phyloP scores from a whole-genome alignment of 2,113 vertebrate species.

The Ammodytes dubius region DNA sequence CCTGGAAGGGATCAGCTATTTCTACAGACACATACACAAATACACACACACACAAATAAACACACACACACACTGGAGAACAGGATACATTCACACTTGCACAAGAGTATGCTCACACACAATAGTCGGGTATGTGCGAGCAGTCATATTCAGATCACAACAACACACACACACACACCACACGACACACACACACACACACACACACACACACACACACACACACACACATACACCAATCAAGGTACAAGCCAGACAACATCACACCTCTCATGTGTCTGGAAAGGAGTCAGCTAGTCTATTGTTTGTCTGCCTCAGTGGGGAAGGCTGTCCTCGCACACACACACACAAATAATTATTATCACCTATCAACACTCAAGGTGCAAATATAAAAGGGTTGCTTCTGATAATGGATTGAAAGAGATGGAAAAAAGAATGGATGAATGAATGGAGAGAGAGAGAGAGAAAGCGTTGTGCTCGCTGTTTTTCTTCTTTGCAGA shows the following conservation, averaged over 20 bases:
- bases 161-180: too few species aligned
- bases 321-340: conserved; percentile 60
- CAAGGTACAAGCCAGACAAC: conserved; percentile 38
- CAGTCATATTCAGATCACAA: conserved; percentile 51
- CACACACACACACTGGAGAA: conserved; percentile 17
- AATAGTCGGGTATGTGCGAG: conserved; percentile 18
- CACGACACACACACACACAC: background rate
- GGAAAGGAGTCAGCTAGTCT: too few species aligned
- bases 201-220: conserved; percentile 14
- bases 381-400: conserved; percentile 78
- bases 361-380: conserved; percentile 79
- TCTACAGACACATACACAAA: conserved; percentile 48
- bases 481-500: conserved; percentile 51
- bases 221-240: conserved; percentile 27
- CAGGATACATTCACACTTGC: conserved; percentile 31
- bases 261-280: too few species aligned
- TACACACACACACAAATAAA: conserved; percentile 15
- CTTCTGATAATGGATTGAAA: conserved; percentile 75
- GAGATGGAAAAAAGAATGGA: conserved; percentile 68
- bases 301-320: conserved; percentile 81
- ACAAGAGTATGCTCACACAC: conserved; percentile 5
- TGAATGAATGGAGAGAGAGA: conserved; percentile 39
- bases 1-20: conserved; percentile 76
- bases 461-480: conserved; percentile 33
- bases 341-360: conserved; percentile 61